Base-by-base conservation (phyloP, 2,888 invertebrate species). In the Scaeva pyrastri region DNA sequence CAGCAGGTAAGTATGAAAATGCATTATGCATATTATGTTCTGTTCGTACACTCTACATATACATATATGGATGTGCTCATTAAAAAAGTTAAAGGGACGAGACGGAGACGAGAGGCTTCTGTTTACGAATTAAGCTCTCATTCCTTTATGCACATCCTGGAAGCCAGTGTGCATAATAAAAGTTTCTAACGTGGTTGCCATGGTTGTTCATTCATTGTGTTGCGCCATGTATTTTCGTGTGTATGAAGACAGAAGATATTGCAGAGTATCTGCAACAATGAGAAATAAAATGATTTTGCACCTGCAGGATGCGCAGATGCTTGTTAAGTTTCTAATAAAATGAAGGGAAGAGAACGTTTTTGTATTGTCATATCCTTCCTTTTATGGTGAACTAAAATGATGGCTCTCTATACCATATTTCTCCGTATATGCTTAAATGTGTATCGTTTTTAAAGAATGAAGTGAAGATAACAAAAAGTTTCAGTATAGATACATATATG, bases 41-140 rank as follows among this genome's bases (percentile, higher is more conserved):
- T 45, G 2, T 2, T 10, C 7, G 7, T 31, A 31, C 31, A 31
- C 31, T 31, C 4, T 31, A 31, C 31, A 7, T 31, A 7, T 31
- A 31, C 75, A 81, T 81, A n/a, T n/a, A n/a, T n/a, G n/a, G n/a
- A n/a, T n/a, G n/a, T n/a, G n/a, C n/a, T n/a, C n/a, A n/a, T n/a
- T 74, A 75, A 75, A 62, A 36, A 81, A 75, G 75, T 75, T 75
- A 75, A 81, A 64, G 75, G 70, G 70, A 81, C 70, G 60, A 81
- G 56, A 23, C 3, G 31, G 31, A 31, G 31, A 31, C 4, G 73
- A 66, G 66, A 79, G 75, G 75, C 50, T 55, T 70, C 68, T 56
- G 70, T 70, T 81, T 75, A 64, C 68, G 70, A 70, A 75, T 62
- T 81, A 70, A 70, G 62, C 75, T 81, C 55, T 70, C 62, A 81